A percentile compares a stretch with the other conserved stretches of the same genome.
Conservation (phyloP, 2,797 vertebrate genomes). For the Acrossocheilus wenchowensis region DNA sequence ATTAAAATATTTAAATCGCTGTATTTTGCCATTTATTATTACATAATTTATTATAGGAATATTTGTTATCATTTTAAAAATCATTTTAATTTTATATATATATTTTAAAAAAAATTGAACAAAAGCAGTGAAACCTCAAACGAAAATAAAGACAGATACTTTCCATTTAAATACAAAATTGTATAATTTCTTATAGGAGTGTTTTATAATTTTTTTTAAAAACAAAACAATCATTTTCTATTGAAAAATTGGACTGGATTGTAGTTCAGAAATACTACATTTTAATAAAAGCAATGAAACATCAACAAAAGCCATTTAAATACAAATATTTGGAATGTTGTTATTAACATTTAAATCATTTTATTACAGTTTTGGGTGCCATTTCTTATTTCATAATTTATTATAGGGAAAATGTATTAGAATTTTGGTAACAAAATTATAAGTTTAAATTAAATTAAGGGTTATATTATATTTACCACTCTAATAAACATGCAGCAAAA, state of each 20-base stretch:
- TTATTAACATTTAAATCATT: not conserved
- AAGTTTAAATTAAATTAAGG: not conserved
- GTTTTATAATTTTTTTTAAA: not conserved
- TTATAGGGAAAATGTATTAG: not conserved
- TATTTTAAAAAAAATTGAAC: too few relatives aligned
- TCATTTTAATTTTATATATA: not conserved
- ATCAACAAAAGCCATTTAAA: too few relatives aligned
- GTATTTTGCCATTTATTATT: not conserved
- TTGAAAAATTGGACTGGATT: too few relatives aligned
- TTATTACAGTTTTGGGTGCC: not conserved
- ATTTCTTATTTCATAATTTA: not conserved
- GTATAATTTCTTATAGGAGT: not conserved
- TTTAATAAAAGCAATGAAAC: not conserved
- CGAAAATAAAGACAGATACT: not conserved
- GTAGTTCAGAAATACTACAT: not conserved
- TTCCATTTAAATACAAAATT: too few relatives aligned
- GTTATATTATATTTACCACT: not conserved
- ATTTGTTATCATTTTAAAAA: not conserved
- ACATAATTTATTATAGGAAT: not conserved
- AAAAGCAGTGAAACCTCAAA: not conserved
- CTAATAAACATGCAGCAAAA: too few relatives aligned
- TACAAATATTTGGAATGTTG: not conserved
- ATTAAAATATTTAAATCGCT: not conserved
- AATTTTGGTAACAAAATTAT: not conserved
- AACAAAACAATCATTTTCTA: not conserved